Conservation (phyloP, 2,797 vertebrate genomes). For the Cyclopterus lumpus region DNA sequence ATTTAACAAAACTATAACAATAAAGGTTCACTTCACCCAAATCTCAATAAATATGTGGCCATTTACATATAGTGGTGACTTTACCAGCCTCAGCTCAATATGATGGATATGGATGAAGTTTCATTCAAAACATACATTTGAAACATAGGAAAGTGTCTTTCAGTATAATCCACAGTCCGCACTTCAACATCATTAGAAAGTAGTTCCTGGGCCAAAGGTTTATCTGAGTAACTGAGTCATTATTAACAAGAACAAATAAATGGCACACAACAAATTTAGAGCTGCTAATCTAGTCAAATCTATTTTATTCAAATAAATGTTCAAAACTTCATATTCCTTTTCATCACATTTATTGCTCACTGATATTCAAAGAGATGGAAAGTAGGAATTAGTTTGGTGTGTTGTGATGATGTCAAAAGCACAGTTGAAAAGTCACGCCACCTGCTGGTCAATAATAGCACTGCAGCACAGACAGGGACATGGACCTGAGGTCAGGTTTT, state of each 20-base stretch:
- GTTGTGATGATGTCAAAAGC: not conserved
- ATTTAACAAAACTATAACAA: no score
- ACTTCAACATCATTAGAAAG: not conserved
- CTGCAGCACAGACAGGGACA: not conserved
- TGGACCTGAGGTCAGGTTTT: not conserved
- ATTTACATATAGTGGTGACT: no score
- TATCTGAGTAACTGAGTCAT: not conserved
- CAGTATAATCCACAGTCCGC: not conserved
- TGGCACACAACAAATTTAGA: no score
- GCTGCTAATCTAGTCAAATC: no score
- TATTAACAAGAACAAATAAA: no score
- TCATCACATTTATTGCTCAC: not conserved
- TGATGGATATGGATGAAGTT: no score
- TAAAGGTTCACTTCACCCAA: no score
- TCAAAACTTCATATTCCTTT: not conserved
- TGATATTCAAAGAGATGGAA: not conserved
- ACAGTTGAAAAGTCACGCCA: not conserved
- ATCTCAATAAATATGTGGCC: no score
- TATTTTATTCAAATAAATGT: no score
- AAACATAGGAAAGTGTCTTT: not conserved
- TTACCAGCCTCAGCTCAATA: no score
- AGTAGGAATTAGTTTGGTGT: not conserved
- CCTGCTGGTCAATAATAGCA: conserved; percentile 29
- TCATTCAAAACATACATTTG: no score
- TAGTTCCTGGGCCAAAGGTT: not conserved